A percentile compares a stretch with the other conserved stretches of the same genome.
phyloP scores from a whole-genome alignment of 2,797 vertebrate genomes.

The Lepus oiostolus region DNA sequence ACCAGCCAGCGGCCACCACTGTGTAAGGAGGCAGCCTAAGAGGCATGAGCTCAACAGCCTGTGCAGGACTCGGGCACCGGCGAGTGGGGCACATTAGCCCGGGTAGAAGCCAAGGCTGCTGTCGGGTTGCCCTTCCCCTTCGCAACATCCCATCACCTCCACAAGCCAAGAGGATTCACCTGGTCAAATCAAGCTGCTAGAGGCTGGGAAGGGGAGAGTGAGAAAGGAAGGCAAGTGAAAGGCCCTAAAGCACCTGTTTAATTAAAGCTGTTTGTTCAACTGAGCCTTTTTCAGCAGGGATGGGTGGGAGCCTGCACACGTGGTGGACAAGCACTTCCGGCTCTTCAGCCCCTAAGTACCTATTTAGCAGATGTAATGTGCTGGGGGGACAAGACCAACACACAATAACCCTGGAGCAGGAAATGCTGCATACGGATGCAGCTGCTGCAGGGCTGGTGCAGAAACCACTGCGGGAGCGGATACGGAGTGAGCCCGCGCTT shows the following conservation, averaged over 20 bases:
- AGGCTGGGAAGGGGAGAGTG: background rate
- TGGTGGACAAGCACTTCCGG: constrained; percentile 42
- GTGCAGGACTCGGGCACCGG: background rate
- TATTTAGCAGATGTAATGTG: constrained; percentile 48
- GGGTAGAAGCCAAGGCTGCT: background rate
- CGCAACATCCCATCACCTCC: background rate
- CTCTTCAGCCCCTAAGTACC: constrained; percentile 35
- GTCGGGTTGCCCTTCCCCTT: background rate
- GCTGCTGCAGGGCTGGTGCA: background rate
- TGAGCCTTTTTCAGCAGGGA: constrained; percentile 1
- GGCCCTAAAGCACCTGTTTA: background rate
- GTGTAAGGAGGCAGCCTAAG: background rate
- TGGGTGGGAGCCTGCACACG: constrained; percentile 15
- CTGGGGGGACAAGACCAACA: constrained; percentile 36
- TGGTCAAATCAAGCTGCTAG: background rate
- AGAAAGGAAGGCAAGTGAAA: background rate
- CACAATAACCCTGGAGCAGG: background rate
- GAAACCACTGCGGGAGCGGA: constrained; percentile 48
- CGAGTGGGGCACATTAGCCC: background rate
- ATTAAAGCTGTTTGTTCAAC: constrained; percentile 52
- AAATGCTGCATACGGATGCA: background rate
- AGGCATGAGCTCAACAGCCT: background rate
- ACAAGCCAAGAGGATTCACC: background rate
- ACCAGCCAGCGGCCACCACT: background rate
- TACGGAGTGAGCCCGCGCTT: background rate